Base-by-base conservation (phyloP, 2,113 vertebrate genomes). In the Ameiurus melas region DNA sequence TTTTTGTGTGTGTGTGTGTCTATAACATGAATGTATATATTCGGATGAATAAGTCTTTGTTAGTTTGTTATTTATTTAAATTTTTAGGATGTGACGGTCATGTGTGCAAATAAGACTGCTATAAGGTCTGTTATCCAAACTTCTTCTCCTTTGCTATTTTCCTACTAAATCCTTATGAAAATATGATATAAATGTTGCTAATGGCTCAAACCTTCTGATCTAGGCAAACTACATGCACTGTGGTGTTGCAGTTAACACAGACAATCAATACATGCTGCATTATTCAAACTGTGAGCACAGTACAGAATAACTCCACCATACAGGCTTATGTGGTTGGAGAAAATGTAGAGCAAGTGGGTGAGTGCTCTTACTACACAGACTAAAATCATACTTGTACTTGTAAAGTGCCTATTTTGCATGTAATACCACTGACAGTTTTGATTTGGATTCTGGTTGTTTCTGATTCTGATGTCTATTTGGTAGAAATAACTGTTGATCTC, bases 191-290 rank as follows among this genome's bases (percentile, higher is more conserved):
- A 19, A 55, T 36, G 53, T 64, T 1, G 70, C 51, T 81, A 55
- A 81, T 55, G 22, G 5, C 19, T 60, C 22, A 66, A 39, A 5
- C 16, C 20, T 0, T 75, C 22, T 75, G 71, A 62, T 60, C 25
- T 83, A 95, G 93, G 60, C 47, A 68, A 0, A 92, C 90, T 22
- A 83, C 0, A 1, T 96, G 95, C 47, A 2, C 9, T 1, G 90
- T 93, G 68, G 47, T 2, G 4, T 79, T 96, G 86, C 9, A 16
- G 2, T 89, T 95, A 79, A 91, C 3, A 7, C 77, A 79, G 19
- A 47, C 1, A 0, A 60, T 85, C 9, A 4, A 66, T 55, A 14
- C 92, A 0, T 95, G 94, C 58, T 94, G 93, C 62, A 90, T 96
- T 80, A 90, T 92, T 9, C 43, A 47, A 2, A 84, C 85, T 1